Conservation (phyloP, 2,113 vertebrate genomes). For the Anas platyrhynchos region DNA sequence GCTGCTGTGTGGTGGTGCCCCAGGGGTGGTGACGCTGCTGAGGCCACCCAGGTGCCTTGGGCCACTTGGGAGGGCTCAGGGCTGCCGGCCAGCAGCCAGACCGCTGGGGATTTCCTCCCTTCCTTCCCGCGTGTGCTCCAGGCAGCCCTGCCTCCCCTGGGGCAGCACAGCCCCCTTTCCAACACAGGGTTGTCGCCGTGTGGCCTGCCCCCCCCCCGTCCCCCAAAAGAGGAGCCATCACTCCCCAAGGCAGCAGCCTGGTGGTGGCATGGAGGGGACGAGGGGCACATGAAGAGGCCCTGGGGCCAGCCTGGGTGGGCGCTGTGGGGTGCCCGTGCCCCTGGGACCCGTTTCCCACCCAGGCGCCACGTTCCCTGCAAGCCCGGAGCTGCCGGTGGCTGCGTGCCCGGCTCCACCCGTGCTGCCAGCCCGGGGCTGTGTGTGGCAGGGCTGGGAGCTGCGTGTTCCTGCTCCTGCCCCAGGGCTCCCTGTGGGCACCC, state of each 20-base stretch:
- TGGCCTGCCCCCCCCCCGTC: no score
- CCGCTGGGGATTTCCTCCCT: not conserved
- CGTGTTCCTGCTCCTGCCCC: not conserved
- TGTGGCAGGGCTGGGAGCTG: not conserved
- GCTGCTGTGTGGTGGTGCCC: no score
- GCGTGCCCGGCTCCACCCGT: rapidly evolving
- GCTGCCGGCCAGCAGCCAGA: not conserved
- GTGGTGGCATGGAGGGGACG: not conserved
- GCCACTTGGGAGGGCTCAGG: not conserved
- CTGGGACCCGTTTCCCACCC: rapidly evolving
- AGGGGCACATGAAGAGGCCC: rapidly evolving
- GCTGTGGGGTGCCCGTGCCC: not conserved
- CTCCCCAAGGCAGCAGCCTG: not conserved
- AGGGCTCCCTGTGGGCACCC: not conserved
- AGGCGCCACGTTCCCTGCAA: not conserved
- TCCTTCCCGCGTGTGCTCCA: not conserved
- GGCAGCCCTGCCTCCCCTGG: not conserved
- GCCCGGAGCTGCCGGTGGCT: not conserved
- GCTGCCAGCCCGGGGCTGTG: rapidly evolving
- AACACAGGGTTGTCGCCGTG: no score
- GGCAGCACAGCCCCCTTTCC: no score
- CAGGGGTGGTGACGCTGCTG: not conserved
- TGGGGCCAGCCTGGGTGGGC: not conserved
- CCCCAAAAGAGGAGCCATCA: no score
- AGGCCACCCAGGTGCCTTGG: no score